Conservation (phyloP, 2,888 invertebrate species). For the Melinaea menophilus region DNA sequence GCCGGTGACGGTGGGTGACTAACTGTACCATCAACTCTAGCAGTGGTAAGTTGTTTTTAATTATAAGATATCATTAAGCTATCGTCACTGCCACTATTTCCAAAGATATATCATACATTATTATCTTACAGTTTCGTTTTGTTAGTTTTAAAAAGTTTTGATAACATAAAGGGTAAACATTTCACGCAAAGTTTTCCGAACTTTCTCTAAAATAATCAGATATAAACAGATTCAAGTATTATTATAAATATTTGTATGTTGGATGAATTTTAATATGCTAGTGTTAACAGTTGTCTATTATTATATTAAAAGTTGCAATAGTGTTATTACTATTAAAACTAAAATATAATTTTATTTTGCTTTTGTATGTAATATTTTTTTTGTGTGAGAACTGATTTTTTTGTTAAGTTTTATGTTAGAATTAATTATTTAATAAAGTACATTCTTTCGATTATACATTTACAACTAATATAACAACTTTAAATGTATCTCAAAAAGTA, state of each 20-base stretch:
- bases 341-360: too few relatives aligned
- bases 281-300: too few relatives aligned
- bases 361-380: too few relatives aligned
- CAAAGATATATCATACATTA: not conserved
- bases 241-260: not conserved
- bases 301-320: too few relatives aligned
- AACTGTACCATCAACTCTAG: conserved; percentile 47
- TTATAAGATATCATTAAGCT: not conserved
- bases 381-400: too few relatives aligned
- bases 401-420: too few relatives aligned
- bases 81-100: conserved; percentile 1
- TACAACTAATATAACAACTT: too few relatives aligned
- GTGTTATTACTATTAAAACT: too few relatives aligned
- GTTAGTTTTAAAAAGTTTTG: conserved; percentile 1
- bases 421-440: too few relatives aligned
- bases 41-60: conserved; percentile 53
- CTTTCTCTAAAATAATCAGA: not conserved
- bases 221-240: not conserved
- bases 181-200: not conserved
- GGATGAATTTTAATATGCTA: not conserved
- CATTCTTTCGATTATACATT: too few relatives aligned
- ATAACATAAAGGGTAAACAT: not conserved
- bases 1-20: conserved; percentile 58
- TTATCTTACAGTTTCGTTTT: not conserved
- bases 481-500: too few relatives aligned